A percentile compares a stretch with the other conserved stretches of the same genome.
These are phyloP conservation scores for Rhimphoctona megacephalus DNA, from an alignment of 2,888 invertebrate genomes.

Conservation along the genomic window DNA sequence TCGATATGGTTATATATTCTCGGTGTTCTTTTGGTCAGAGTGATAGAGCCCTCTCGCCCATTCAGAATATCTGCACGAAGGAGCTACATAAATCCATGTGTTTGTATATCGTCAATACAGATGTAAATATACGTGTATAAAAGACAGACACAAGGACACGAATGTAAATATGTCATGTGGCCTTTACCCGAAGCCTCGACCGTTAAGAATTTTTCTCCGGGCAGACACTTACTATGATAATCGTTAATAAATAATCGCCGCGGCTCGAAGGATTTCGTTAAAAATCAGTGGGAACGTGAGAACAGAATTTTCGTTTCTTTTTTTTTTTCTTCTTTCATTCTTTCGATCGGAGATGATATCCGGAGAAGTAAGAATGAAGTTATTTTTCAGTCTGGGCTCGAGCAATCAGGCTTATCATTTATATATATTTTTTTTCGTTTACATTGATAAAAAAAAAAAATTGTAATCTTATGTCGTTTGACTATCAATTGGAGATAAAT, in stretches of 20 bases:
- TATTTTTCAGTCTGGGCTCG: conserved; percentile 4
- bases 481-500: neutral
- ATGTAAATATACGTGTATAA: neutral
- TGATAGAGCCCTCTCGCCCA: conserved; percentile 50
- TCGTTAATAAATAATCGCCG: conserved; percentile 37
- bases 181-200: conserved; percentile 50
- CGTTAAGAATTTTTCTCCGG: conserved; percentile 63
- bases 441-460: neutral
- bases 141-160: conserved; percentile 67
- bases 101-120: neutral
- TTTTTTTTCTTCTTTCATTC: neutral
- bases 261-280: conserved; percentile 2
- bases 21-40: conserved; percentile 69
- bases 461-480: neutral
- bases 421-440: conserved; percentile 6
- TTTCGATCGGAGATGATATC: conserved; percentile 1
- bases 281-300: conserved; percentile 27
- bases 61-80: conserved; percentile 60
- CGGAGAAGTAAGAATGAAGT: conserved; percentile 7
- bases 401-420: conserved; percentile 16
- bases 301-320: conserved; percentile 13
- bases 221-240: conserved; percentile 33
- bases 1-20: conserved; percentile 68
- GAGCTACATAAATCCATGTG: conserved; percentile 20
- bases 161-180: conserved; percentile 63